A percentile compares a stretch with the other conserved stretches of the same genome.
phyloP scores from a whole-genome alignment of 2,113 vertebrate genomes.

The Euleptes europaea region DNA sequence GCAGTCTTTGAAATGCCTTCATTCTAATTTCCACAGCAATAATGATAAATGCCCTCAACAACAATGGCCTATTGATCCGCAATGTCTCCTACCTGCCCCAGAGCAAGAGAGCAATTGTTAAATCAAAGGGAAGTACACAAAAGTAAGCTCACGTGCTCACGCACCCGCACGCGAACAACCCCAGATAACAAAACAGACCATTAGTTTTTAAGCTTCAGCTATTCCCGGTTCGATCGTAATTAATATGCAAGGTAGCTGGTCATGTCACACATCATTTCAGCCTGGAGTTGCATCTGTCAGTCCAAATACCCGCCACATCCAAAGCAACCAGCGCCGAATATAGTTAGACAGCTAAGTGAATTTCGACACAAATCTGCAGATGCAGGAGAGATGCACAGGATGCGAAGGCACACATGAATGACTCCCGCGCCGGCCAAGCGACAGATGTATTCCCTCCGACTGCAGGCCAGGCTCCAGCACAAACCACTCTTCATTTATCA shows the following conservation, averaged over 20 bases:
- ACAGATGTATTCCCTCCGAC: slow-evolving; percentile 86
- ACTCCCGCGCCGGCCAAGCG: slow-evolving; percentile 81
- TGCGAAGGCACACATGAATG: slow-evolving; percentile 85
- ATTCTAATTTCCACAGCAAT: slow-evolving; percentile 43
- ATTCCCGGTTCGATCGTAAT: slow-evolving; percentile 59
- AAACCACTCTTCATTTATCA: slow-evolving; percentile 92
- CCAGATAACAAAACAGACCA: slow-evolving; percentile 50
- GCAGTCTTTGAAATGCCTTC: slow-evolving; percentile 39
- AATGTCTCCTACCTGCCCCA: slow-evolving; percentile 60
- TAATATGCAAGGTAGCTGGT: slow-evolving; percentile 70
- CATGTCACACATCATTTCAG: slow-evolving; percentile 74
- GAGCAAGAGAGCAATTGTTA: slow-evolving; percentile 58
- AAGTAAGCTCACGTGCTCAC: neutral
- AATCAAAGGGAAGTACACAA: slow-evolving; percentile 19
- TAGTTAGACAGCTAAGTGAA: slow-evolving; percentile 83
- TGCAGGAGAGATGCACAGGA: slow-evolving; percentile 87
- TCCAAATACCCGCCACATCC: slow-evolving; percentile 67
- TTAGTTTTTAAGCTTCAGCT: slow-evolving; percentile 42
- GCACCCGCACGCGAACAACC: neutral
- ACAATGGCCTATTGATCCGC: slow-evolving; percentile 55
- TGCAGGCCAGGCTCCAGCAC: slow-evolving; percentile 87
- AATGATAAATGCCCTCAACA: slow-evolving; percentile 48
- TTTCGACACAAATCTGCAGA: slow-evolving; percentile 84
- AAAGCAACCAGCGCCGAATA: slow-evolving; percentile 72
- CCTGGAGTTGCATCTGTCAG: slow-evolving; percentile 78